These are phyloP conservation scores for Patiria pectinifera DNA, from an alignment of 53 echinoderm and acorn worm species.

Conservation along the genomic window DNA sequence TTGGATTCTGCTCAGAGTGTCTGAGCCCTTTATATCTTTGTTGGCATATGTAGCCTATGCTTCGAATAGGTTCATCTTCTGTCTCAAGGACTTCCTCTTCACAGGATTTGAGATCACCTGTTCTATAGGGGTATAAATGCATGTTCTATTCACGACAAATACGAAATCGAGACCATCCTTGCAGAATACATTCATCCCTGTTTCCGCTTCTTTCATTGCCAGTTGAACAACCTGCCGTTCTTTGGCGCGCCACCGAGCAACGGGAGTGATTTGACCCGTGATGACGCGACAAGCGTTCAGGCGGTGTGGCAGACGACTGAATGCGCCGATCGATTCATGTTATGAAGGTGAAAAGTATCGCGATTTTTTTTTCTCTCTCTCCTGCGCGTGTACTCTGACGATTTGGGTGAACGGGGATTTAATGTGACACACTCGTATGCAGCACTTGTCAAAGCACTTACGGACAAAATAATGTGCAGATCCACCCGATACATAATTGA, in stretches of 20 bases:
- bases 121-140: no score
- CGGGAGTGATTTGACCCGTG: constrained; percentile 5
- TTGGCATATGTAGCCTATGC: no score
- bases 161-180: no score
- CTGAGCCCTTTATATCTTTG: no score
- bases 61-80: no score
- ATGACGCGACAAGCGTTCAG: constrained; percentile 15
- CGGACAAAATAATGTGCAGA: background rate
- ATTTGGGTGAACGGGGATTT: background rate
- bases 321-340: constrained; percentile 2
- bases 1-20: no score
- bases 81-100: no score
- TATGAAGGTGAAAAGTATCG: background rate
- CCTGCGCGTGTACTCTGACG: no score
- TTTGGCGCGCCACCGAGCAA: background rate
- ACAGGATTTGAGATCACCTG: no score
- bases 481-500: no score
- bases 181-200: no score
- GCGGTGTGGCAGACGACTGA: background rate
- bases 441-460: background rate
- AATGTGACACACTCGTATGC: background rate
- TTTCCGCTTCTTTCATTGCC: background rate
- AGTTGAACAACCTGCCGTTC: constrained; percentile 16
- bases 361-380: background rate
- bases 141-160: no score